Conservation (phyloP, 2,113 vertebrate species). For the Elanoides forficatus region DNA sequence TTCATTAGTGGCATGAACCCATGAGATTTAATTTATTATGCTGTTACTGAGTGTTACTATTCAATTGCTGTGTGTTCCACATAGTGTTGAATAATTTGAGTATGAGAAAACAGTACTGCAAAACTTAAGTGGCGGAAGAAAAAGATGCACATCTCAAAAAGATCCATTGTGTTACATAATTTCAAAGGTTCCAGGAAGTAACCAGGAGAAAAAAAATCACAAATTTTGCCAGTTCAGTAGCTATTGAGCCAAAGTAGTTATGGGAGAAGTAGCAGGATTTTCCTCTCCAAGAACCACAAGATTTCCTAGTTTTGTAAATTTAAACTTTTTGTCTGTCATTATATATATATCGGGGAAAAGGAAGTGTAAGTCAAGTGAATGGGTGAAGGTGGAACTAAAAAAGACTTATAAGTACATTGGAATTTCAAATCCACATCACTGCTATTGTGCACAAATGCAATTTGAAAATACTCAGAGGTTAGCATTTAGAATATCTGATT, state of each 20-base stretch:
- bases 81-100: not conserved
- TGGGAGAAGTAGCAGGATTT: not conserved
- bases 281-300: not conserved
- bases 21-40: not conserved
- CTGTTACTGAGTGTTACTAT: not conserved
- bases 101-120: not conserved
- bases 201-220: not conserved
- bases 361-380: not conserved
- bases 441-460: not conserved
- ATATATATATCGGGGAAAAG: not conserved
- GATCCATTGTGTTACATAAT: accelerated
- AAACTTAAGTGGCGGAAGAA: not conserved
- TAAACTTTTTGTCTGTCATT: not conserved
- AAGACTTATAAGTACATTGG: not conserved
- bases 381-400: not conserved
- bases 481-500: not conserved
- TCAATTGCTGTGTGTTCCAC: not conserved
- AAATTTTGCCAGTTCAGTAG: not conserved
- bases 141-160: not conserved
- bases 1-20: not conserved
- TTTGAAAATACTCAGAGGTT: not conserved
- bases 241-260: not conserved
- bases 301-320: not conserved
- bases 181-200: not conserved
- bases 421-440: not conserved